phyloP scores from a whole-genome alignment of 2,113 vertebrate genomes.

The Pelvicachromis taeniatus region DNA sequence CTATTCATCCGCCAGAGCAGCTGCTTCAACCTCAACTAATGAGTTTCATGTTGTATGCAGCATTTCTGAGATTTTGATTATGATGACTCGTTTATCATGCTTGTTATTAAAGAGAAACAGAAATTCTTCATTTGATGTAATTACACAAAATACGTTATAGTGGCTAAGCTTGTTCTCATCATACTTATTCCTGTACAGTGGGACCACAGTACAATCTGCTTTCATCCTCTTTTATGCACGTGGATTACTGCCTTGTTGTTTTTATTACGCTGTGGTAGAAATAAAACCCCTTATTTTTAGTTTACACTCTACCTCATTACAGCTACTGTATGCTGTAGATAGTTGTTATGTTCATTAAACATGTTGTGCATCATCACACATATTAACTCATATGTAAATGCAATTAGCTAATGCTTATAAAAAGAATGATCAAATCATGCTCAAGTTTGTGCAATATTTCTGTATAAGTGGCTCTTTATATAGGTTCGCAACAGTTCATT shows the following conservation, averaged over 20 bases:
- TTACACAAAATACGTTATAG: conserved; percentile 19
- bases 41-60: conserved; percentile 41
- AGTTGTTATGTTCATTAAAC: neutral
- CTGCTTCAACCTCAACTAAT: conserved; percentile 53
- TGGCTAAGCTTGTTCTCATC: conserved; percentile 13
- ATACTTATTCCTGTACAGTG: neutral
- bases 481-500: neutral
- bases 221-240: neutral
- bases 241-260: conserved; percentile 11
- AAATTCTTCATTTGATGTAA: conserved; percentile 20
- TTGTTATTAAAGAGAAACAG: conserved; percentile 26
- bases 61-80: conserved; percentile 55
- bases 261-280: conserved; percentile 12
- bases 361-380: neutral
- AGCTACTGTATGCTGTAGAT: conserved; percentile 2
- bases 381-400: neutral
- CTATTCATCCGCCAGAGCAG: conserved; percentile 42
- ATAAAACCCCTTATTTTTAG: conserved; percentile 19
- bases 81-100: conserved; percentile 38
- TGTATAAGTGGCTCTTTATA: neutral
- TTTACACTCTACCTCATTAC: conserved; percentile 23
- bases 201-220: neutral
- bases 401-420: neutral
- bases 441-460: neutral
- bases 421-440: neutral